Evolutionary conservation across 2,888 invertebrate genomes (phyloP), one percentile per base, ranked within the genome.

Genomic region (Scaptomyza cyrtandrae): DNA sequence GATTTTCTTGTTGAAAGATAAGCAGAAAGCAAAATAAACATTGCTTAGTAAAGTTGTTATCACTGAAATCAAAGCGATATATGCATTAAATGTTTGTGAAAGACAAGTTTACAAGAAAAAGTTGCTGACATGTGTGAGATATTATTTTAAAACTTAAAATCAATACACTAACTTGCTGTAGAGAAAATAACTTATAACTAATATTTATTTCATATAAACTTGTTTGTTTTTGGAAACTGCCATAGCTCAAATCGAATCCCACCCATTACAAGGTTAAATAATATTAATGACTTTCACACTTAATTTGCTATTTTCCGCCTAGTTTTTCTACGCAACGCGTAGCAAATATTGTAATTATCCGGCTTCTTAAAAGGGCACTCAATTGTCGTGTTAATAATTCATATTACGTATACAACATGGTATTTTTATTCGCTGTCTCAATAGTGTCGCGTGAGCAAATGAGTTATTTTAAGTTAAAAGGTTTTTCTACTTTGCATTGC

Each of bases 361-460:
- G 33, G 59, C 58, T 29, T 6, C 35, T 29, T 49, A 53, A 75
- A 71, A 78, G 69, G 53, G 69, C 63, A 78, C 48, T 70, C 64
- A 72, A 67, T 69, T 77, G 80, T 77, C 67, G 73, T 55, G 41
- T 58, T 54, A 35, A 55, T 69, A 35, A 57, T 69, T 63, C 10
- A 33, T 10, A 29, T 29, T 29, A 29, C 29, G 29, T 33, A 33
- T 33, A 33, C 33, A 3, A 10, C 3, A 33, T 33, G 37, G 14
- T 48, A 16, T 44, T 55, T 24, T 24, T 35, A 29, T 24, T 31
- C 11, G n/a, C 46, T 64, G 67, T 77, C 70, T 63, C 35, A 58
- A 61, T 50, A 58, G 61, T 58, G 65, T 77, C 71, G 77, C 79
- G 77, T 79, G 77, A 54, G 56, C 29, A 61, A 71, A 67, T 78